Percentiles rank a stretch among this genome's conserved stretches.
Conservation (phyloP, 1,140 invertebrate genomes). For the Eueides isabella region DNA sequence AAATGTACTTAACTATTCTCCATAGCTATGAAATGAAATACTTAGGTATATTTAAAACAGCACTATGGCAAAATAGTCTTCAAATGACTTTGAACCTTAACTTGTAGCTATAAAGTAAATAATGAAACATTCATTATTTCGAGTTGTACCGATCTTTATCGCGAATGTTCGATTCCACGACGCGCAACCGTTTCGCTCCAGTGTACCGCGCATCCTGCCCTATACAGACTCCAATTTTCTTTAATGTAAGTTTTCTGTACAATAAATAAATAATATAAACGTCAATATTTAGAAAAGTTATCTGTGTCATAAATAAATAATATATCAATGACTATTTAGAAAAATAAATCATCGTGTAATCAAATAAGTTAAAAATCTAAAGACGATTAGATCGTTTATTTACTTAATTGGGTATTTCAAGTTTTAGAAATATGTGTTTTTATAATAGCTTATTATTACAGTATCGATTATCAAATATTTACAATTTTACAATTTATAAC, state of each 20-base stretch:
- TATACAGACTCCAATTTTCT: slow-evolving; percentile 69
- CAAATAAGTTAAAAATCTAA: no score
- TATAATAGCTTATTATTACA: no score
- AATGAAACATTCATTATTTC: slow-evolving; percentile 24
- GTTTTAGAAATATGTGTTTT: no score
- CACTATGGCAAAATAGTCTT: slow-evolving; percentile 10
- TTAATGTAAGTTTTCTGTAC: slow-evolving; percentile 3
- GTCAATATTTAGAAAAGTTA: no score
- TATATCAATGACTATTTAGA: no score
- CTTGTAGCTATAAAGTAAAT: slow-evolving; percentile 22
- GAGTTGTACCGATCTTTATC: slow-evolving; percentile 26
- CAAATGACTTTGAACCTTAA: slow-evolving; percentile 38
- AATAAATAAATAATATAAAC: no score
- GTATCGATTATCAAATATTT: no score
- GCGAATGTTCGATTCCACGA: slow-evolving; percentile 57
- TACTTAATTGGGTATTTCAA: no score
- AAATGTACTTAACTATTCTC: slow-evolving; percentile 7
- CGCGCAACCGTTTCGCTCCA: slow-evolving; percentile 79
- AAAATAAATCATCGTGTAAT: no score
- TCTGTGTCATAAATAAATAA: background rate
- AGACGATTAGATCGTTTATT: no score
- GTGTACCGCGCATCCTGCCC: slow-evolving; percentile 76
- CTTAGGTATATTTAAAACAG: slow-evolving; percentile 16
- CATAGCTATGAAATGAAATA: slow-evolving; percentile 44
- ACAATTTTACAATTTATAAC: no score